Percentiles rank a stretch among this genome's conserved stretches.
These are phyloP conservation scores for Rhinopomastus cyanomelas DNA, from an alignment of 2,113 vertebrate genomes.

Conservation along the genomic window DNA sequence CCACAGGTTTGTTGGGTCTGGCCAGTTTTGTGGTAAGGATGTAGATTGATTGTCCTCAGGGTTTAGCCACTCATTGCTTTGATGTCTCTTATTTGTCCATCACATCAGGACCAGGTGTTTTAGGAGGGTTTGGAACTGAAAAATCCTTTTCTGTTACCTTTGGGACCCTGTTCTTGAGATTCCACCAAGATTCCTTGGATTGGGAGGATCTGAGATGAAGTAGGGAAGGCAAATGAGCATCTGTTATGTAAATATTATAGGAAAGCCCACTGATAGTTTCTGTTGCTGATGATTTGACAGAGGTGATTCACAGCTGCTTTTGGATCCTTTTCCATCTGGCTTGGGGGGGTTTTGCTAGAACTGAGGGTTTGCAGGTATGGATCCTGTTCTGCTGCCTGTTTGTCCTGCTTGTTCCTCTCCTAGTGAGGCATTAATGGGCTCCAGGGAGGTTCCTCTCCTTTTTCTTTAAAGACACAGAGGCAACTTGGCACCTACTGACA, in stretches of 20 bases:
- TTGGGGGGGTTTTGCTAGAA: neutral
- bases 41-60: accelerated
- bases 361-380: neutral
- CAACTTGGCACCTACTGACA: too few species aligned
- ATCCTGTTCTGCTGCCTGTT: neutral
- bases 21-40: neutral
- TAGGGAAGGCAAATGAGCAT: accelerated
- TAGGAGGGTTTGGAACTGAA: neutral
- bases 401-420: neutral
- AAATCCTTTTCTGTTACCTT: neutral
- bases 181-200: too few species aligned
- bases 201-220: neutral
- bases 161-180: neutral
- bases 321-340: neutral
- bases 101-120: accelerated
- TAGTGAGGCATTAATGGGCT: neutral
- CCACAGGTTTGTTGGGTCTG: neutral
- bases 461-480: neutral
- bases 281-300: neutral
- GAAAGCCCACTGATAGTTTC: neutral
- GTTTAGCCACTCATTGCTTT: neutral
- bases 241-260: neutral
- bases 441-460: neutral
- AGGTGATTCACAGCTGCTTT: neutral
- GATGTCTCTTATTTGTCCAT: neutral